Evolutionary conservation across 2,888 invertebrate genomes (phyloP).

Genomic region (Bibio marci): DNA sequence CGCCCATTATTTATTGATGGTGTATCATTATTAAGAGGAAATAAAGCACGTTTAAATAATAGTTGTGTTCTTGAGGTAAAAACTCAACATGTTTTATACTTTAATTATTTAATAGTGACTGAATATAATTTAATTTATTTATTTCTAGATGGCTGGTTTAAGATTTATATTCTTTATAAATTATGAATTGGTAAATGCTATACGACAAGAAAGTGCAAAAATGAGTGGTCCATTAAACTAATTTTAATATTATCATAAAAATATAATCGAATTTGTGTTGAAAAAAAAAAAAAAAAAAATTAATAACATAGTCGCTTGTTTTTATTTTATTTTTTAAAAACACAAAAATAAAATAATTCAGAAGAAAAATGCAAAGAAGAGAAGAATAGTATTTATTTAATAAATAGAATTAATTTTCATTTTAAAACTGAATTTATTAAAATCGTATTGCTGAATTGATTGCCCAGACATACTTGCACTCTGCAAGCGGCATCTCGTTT

Average conservation of each 20-base stretch:
- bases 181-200: constrained; percentile 76
- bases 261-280: too few species aligned
- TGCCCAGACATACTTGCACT: too few species aligned
- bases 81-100: not conserved
- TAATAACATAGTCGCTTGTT: too few species aligned
- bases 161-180: constrained; percentile 88
- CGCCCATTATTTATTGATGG: constrained; percentile 90
- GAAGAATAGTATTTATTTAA: too few species aligned
- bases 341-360: too few species aligned
- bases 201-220: constrained; percentile 75
- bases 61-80: constrained; percentile 85
- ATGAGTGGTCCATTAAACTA: constrained; percentile 39
- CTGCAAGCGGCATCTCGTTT: too few species aligned
- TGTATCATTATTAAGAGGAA: constrained; percentile 70
- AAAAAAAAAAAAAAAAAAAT: too few species aligned
- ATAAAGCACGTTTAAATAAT: constrained; percentile 78
- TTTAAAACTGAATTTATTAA: too few species aligned
- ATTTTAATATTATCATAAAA: constrained; percentile 3
- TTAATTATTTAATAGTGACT: constrained; percentile 1
- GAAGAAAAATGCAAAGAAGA: too few species aligned
- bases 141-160: constrained; percentile 63
- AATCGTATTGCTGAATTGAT: too few species aligned
- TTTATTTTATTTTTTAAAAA: too few species aligned
- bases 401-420: too few species aligned
- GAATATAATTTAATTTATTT: constrained; percentile 5